Base-by-base conservation (phyloP, 1,140 invertebrate species). In the Spodoptera frugiperda region DNA sequence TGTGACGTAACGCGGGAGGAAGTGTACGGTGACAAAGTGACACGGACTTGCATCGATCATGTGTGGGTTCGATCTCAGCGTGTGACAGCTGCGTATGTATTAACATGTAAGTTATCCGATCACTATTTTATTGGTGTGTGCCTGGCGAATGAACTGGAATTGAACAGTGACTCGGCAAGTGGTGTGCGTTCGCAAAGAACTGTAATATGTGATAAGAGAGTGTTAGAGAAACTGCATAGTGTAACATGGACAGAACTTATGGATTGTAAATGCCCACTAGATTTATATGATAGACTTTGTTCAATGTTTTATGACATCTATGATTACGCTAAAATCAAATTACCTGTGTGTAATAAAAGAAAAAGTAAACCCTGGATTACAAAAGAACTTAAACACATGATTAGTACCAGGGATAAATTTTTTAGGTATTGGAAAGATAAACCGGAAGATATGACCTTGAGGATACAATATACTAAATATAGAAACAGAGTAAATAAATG, bases 401-500 rank as follows among this genome's bases (percentile, higher is more conserved):
- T 67, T 25, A 49, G 11, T 21, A 21, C 12, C 21, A 67, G 44
- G 12, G 39, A 67, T 12, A 49, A 25, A n/a, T n/a, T 80, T 2
- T 81, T 81, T 63, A 74, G 71, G 48, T 48, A 30, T 48, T 81
- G 79, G 77, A 83, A 83, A 77, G 19, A 12, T 5, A 63, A 70
- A 2, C 82, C 82, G 1, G 61, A 70, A 21, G 76, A 72, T 78
- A 80, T 21, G n/a, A n/a, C n/a, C n/a, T 63, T 48, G 19, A 51
- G 78, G 30, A n/a, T 76, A 55, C 72, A 78, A 21, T 80, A 82
- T 61, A 82, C 72, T 12, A 71, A 39, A 63, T 72, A 65, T 55
- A 78, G 76, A 57, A 80, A 82, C 70, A 74, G 53, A 44, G 49
- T 76, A 54, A 78, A 78, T 73, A 78, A 80, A 75, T 17, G 17